Conservation (phyloP, 2,113 vertebrate genomes). For the Cyrtonyx montezumae region DNA sequence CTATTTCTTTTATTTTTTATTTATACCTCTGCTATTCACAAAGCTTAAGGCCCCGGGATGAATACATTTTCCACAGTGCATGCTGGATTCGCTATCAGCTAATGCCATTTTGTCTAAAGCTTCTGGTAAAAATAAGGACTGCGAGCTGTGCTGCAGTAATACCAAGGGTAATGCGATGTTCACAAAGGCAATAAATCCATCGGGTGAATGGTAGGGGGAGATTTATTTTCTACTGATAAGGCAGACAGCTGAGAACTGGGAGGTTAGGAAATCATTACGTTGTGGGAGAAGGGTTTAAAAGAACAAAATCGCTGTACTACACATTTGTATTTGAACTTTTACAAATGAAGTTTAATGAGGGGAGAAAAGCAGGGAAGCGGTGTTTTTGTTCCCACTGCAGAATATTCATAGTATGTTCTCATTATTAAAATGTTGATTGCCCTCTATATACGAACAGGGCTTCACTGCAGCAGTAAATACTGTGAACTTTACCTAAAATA, state of each 20-base stretch:
- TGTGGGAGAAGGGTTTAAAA: neutral
- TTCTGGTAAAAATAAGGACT: neutral
- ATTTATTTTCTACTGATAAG: neutral
- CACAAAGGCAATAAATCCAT: constrained; percentile 23
- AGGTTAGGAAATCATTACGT: neutral
- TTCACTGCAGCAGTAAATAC: neutral
- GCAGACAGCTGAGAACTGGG: neutral
- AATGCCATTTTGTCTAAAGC: neutral
- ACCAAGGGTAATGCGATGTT: neutral
- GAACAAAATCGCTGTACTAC: neutral
- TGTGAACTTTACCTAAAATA: accelerated
- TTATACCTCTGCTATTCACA: neutral
- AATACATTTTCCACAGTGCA: neutral
- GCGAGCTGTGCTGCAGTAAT: neutral
- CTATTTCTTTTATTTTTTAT: neutral
- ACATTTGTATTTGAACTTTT: neutral
- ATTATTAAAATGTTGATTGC: neutral
- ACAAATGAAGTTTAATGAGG: accelerated
- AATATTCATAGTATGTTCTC: neutral
- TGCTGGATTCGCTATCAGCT: accelerated
- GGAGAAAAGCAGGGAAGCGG: neutral
- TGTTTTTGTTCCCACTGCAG: neutral
- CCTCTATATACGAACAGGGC: neutral
- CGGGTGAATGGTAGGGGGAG: neutral
- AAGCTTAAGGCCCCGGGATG: neutral